A percentile compares a stretch with the other conserved stretches of the same genome.
Conservation (phyloP, 2,888 invertebrate species). For the Lomographa bimaculata region DNA sequence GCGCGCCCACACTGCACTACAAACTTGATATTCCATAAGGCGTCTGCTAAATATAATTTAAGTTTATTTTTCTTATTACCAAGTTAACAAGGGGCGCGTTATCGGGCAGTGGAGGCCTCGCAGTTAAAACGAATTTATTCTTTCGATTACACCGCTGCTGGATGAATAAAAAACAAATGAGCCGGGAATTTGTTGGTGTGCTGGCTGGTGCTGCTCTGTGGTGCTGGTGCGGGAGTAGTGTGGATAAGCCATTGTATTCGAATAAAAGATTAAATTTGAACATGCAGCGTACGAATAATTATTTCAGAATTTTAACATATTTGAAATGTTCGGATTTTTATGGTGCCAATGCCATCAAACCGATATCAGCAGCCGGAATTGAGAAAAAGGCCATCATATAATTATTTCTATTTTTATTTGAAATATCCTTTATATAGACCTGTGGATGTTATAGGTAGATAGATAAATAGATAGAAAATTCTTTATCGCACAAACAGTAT, state of each 20-base stretch:
- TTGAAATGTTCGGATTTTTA: too few relatives aligned
- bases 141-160: constrained; percentile 76
- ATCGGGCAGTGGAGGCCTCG: constrained; percentile 63
- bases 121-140: constrained; percentile 79
- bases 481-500: too few relatives aligned
- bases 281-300: too few relatives aligned
- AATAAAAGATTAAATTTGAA: too few relatives aligned
- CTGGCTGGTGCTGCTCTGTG: constrained; percentile 69
- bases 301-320: too few relatives aligned
- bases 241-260: constrained; percentile 49
- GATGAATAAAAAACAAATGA: constrained; percentile 83
- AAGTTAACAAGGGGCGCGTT: constrained; percentile 71
- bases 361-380: too few relatives aligned
- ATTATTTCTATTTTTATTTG: too few relatives aligned
- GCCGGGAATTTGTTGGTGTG: constrained; percentile 78
- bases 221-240: constrained; percentile 42
- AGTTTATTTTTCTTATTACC: constrained; percentile 79
- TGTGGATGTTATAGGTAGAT: too few relatives aligned
- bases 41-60: constrained; percentile 62
- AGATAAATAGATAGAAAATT: too few relatives aligned
- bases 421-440: too few relatives aligned
- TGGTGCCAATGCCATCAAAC: too few relatives aligned
- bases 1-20: constrained; percentile 3
- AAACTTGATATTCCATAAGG: constrained; percentile 66
- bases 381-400: too few relatives aligned